These are phyloP conservation scores for Lepisosteus osseus DNA, from an alignment of 2,113 vertebrate species.

Conservation along the genomic window DNA sequence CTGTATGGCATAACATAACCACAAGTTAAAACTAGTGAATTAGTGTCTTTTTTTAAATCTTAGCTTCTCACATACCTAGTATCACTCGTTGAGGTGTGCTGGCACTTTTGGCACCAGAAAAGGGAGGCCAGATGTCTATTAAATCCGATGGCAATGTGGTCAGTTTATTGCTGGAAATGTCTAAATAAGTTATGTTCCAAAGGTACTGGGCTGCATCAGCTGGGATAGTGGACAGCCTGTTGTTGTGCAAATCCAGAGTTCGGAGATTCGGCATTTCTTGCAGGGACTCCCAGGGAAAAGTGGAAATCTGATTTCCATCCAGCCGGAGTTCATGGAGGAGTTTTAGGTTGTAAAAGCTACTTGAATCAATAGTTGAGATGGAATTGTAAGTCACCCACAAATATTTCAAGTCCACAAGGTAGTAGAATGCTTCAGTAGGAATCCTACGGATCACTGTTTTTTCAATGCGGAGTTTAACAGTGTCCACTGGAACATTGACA, in stretches of 20 bases:
- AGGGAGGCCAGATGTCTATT: slow-evolving; percentile 88
- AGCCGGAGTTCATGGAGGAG: slow-evolving; percentile 86
- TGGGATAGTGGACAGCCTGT: slow-evolving; percentile 73
- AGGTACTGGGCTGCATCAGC: slow-evolving; percentile 71
- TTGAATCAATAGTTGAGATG: slow-evolving; percentile 72
- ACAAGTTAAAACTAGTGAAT: too few species aligned
- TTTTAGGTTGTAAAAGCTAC: slow-evolving; percentile 91
- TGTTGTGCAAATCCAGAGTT: slow-evolving; percentile 90
- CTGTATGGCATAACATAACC: too few species aligned
- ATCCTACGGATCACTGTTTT: slow-evolving; percentile 80
- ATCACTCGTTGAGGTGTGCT: slow-evolving; percentile 70
- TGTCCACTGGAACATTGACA: slow-evolving; percentile 83
- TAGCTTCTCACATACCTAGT: slow-evolving; percentile 68
- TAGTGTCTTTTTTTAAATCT: neutral
- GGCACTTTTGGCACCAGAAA: slow-evolving; percentile 53
- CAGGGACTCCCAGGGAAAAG: slow-evolving; percentile 90
- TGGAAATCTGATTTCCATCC: slow-evolving; percentile 81
- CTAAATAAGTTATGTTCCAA: slow-evolving; percentile 83
- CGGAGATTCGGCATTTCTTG: slow-evolving; percentile 80
- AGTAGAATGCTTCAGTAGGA: slow-evolving; percentile 90
- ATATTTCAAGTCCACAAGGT: slow-evolving; percentile 83
- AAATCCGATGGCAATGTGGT: slow-evolving; percentile 81
- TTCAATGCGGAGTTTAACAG: slow-evolving; percentile 86
- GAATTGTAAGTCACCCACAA: slow-evolving; percentile 93
- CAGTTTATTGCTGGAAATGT: slow-evolving; percentile 93